phyloP scores from a whole-genome alignment of 2,797 vertebrate genomes.

The Lacerta viridis region DNA sequence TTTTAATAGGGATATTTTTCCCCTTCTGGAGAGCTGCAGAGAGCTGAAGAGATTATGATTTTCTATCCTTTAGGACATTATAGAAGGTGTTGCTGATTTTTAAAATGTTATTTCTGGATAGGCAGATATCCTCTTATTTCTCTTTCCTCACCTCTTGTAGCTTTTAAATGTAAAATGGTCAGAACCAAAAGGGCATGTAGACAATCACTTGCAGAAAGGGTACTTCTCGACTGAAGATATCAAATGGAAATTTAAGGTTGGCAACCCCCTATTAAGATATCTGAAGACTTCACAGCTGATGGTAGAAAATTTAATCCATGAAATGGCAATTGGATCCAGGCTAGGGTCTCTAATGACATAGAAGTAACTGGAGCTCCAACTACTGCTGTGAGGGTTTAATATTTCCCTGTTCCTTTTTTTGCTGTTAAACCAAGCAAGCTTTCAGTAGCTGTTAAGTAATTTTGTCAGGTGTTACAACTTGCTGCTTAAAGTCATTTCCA shows the following conservation, averaged over 20 bases:
- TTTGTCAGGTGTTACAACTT: not conserved
- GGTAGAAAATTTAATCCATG: not conserved
- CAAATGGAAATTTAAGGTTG: not conserved
- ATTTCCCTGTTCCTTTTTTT: not conserved
- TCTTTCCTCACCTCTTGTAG: conserved; percentile 9
- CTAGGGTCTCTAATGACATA: not conserved
- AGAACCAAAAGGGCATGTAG: conserved; percentile 6
- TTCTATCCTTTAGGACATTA: conserved; percentile 20
- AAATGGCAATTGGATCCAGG: conserved; percentile 2
- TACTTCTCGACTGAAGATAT: not conserved
- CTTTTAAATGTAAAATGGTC: not conserved
- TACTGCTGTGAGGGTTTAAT: not conserved
- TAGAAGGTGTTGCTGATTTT: not conserved
- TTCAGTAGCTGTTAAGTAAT: not conserved
- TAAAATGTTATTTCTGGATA: conserved; percentile 35
- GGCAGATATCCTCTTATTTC: conserved; percentile 1
- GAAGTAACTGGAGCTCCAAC: not conserved
- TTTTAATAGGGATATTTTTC: not conserved
- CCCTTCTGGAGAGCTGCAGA: not conserved
- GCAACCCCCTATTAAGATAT: not conserved
- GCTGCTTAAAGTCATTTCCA: not conserved
- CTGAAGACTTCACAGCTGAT: not conserved
- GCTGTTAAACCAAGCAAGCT: not conserved
- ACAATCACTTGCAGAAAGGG: conserved; percentile 13
- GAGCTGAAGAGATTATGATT: conserved; percentile 20